phyloP scores from a whole-genome alignment of 1,140 invertebrate species.

The Zaprionus kolodkinae region DNA sequence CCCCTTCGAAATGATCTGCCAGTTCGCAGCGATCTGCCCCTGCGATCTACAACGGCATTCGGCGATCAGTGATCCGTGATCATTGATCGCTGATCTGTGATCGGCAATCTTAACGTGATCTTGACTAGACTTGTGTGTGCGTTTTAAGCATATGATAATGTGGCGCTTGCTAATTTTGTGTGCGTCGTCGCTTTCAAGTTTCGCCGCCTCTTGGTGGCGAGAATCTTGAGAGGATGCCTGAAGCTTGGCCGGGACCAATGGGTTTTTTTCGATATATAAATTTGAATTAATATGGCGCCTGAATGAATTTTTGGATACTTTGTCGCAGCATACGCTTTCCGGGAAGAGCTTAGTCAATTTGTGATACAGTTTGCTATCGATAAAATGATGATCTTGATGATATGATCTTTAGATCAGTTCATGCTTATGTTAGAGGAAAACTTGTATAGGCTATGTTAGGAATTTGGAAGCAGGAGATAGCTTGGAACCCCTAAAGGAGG shows the following conservation, averaged over 20 bases:
- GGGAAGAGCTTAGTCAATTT: rapidly evolving
- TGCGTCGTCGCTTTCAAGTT: conserved; percentile 59
- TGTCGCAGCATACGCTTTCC: background rate
- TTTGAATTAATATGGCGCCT: conserved; percentile 57
- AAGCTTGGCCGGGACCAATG: conserved; percentile 19
- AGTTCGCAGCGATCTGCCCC: background rate
- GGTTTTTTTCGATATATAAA: conserved; percentile 55
- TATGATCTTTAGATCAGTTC: background rate
- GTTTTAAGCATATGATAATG: conserved; percentile 68
- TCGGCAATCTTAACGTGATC: background rate
- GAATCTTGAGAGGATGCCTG: conserved; percentile 1
- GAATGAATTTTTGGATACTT: background rate
- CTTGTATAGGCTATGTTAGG: too few species aligned
- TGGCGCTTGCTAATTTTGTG: conserved; percentile 71
- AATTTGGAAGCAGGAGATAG: too few species aligned
- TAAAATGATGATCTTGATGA: too few species aligned
- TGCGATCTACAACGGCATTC: too few species aligned
- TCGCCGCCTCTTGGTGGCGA: conserved; percentile 38
- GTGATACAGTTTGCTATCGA: background rate
- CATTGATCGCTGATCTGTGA: background rate
- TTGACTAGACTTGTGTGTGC: background rate
- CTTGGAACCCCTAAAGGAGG: too few species aligned
- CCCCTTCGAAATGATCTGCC: too few species aligned
- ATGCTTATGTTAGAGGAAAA: background rate
- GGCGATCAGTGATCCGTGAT: background rate